Percentiles rank a stretch among this genome's conserved stretches.
These are phyloP conservation scores for Borostomias antarcticus DNA, from an alignment of 2,797 vertebrate species.

Conservation along the genomic window DNA sequence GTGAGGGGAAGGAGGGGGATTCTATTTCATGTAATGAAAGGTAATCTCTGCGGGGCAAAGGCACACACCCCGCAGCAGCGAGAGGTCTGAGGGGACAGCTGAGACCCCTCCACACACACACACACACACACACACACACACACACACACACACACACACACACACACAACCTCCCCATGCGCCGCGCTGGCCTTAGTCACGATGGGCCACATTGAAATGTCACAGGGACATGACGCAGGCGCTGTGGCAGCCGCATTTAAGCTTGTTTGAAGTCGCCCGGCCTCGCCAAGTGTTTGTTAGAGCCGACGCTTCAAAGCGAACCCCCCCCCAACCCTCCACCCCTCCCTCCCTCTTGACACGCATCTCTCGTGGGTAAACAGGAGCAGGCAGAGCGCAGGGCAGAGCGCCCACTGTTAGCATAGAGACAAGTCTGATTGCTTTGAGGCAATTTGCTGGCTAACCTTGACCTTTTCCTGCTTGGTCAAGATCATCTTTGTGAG, in stretches of 20 bases:
- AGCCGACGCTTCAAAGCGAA: slow-evolving; percentile 63
- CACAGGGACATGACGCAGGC: slow-evolving; percentile 50
- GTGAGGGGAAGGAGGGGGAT: slow-evolving; percentile 22
- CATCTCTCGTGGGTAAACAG: slow-evolving; percentile 54
- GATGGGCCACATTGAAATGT: slow-evolving; percentile 61
- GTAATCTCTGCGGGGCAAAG: slow-evolving; percentile 51
- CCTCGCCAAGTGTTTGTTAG: slow-evolving; percentile 42
- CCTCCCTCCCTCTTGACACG: slow-evolving; percentile 12
- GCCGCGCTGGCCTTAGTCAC: slow-evolving; percentile 43
- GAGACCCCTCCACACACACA: slow-evolving; percentile 22
- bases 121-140: slow-evolving; percentile 21
- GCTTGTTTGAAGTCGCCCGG: slow-evolving; percentile 64
- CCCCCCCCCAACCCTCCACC: slow-evolving; percentile 23
- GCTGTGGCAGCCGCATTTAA: too few species aligned
- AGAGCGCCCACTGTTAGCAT: slow-evolving; percentile 54
- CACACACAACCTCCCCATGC: not conserved
- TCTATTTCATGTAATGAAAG: slow-evolving; percentile 62
- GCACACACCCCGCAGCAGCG: slow-evolving; percentile 45
- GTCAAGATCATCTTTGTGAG: slow-evolving; percentile 74
- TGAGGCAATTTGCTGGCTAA: slow-evolving; percentile 72
- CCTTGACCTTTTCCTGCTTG: slow-evolving; percentile 75
- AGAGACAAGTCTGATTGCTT: slow-evolving; percentile 70
- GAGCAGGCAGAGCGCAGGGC: slow-evolving; percentile 41
- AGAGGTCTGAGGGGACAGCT: slow-evolving; percentile 52
- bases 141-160: slow-evolving; percentile 21